Conservation (phyloP, 2,113 vertebrate species). For the Dasyurus viverrinus region DNA sequence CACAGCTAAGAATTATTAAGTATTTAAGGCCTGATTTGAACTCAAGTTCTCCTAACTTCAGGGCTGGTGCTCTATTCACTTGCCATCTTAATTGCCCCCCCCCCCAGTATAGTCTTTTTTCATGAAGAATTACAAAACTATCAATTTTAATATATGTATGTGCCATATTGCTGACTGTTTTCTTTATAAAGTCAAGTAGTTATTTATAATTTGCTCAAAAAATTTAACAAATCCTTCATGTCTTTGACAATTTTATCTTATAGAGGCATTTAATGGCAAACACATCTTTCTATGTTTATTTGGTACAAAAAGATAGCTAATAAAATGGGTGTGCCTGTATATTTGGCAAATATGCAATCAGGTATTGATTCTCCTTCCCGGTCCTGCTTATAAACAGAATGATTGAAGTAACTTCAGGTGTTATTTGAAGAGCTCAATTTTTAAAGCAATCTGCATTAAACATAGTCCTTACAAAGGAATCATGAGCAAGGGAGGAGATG, state of each 20-base stretch:
- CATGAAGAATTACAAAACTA: background rate
- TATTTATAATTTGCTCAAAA: background rate
- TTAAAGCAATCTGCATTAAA: background rate
- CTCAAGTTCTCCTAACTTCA: no score
- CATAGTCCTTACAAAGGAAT: background rate
- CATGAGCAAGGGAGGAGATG: background rate
- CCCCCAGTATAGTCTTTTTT: background rate
- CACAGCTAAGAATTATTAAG: no score
- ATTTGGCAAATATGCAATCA: slow-evolving; percentile 35
- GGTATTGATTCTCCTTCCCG: background rate
- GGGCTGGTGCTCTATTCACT: no score
- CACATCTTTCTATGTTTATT: background rate
- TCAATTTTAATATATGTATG: background rate
- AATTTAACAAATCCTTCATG: slow-evolving; percentile 26
- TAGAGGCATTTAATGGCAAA: background rate
- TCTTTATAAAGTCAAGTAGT: background rate
- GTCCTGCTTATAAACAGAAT: slow-evolving; percentile 11
- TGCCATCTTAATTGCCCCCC: no score
- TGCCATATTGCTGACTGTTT: background rate
- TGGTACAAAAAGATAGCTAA: slow-evolving; percentile 14
- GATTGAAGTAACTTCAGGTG: slow-evolving; percentile 23
- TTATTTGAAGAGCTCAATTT: slow-evolving; percentile 12
- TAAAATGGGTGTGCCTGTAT: background rate
- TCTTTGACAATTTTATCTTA: background rate
- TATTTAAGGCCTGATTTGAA: no score